Conservation (phyloP, 1,140 invertebrate species). For the Caenorhabditis tropicalis region DNA sequence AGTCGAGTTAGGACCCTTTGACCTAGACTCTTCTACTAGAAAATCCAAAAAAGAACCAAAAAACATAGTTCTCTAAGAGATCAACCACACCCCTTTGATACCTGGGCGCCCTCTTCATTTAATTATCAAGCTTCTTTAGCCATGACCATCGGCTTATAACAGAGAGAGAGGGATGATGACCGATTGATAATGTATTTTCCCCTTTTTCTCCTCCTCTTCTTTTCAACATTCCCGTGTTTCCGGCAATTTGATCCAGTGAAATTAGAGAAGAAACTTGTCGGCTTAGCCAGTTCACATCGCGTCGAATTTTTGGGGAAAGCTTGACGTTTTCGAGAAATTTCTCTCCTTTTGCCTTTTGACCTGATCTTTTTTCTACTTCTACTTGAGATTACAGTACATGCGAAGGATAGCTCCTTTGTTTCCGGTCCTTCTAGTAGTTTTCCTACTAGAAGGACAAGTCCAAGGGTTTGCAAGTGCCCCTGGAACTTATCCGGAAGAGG, state of each 20-base stretch:
- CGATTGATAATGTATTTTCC: not conserved
- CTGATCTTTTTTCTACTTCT: not conserved
- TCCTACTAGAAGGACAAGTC: not conserved
- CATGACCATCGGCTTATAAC: not conserved
- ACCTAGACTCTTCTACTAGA: too few relatives aligned
- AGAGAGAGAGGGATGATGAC: not conserved
- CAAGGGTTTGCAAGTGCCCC: not conserved
- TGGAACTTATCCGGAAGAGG: slow-evolving; percentile 8
- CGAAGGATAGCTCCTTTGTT: not conserved
- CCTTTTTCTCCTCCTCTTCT: not conserved
- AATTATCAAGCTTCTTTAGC: not conserved
- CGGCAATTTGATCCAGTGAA: not conserved
- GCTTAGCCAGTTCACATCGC: slow-evolving; percentile 18
- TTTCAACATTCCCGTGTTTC: not conserved
- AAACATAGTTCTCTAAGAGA: not conserved
- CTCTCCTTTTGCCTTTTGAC: not conserved
- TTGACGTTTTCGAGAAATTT: not conserved
- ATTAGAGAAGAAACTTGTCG: not conserved
- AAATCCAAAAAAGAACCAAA: too few relatives aligned
- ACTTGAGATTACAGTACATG: too few relatives aligned
- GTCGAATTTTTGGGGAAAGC: not conserved
- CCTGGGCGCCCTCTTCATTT: not conserved
- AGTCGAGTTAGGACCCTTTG: too few relatives aligned
- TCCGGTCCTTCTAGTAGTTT: not conserved
- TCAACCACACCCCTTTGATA: not conserved